Conservation (phyloP, 2,797 vertebrate species). For the Mareca penelope region DNA sequence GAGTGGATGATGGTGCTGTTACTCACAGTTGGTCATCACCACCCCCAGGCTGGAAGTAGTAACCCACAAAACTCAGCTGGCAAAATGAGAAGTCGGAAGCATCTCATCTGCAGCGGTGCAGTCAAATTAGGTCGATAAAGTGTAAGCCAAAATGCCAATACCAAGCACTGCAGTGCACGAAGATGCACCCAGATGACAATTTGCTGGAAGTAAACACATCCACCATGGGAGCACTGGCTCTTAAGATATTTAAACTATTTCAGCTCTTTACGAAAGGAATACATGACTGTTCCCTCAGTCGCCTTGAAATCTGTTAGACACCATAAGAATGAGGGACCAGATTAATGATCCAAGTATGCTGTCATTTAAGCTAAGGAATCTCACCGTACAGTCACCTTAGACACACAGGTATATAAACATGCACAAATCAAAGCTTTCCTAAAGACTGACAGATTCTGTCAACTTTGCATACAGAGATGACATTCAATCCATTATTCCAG, state of each 20-base stretch:
- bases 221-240: not conserved
- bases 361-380: not conserved
- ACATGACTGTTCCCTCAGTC: not conserved
- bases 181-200: not conserved
- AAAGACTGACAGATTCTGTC: conserved; percentile 41
- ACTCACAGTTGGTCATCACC: not conserved
- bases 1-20: not conserved
- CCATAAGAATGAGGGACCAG: not conserved
- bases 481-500: conserved; percentile 43
- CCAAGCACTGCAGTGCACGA: not conserved
- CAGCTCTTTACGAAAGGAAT: not conserved
- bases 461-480: conserved; percentile 40
- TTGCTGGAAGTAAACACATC: not conserved
- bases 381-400: not conserved
- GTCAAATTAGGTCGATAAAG: not conserved
- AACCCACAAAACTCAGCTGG: not conserved
- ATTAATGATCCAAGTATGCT: not conserved
- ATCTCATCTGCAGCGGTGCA: not conserved
- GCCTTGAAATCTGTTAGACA: not conserved
- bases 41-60: not conserved
- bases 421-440: conserved; percentile 15
- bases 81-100: not conserved
- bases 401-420: conserved; percentile 10
- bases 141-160: not conserved
- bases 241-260: not conserved